A percentile compares a stretch with the other conserved stretches of the same genome.
Conservation (phyloP, 2,888 invertebrate species). For the Idaea biselata region DNA sequence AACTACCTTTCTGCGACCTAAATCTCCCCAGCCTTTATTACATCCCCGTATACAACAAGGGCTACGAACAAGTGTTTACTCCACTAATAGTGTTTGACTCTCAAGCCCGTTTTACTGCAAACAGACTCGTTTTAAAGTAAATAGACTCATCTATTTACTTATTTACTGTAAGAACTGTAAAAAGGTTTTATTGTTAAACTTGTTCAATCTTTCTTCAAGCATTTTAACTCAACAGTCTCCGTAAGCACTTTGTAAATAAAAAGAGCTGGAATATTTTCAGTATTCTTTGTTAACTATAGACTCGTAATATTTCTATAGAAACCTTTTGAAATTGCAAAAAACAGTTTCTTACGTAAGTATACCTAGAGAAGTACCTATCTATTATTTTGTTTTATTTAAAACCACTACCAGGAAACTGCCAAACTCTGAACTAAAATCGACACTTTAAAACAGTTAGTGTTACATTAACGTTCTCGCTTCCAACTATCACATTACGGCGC, state of each 20-base stretch:
- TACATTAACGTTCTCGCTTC: constrained; percentile 20
- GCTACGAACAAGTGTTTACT: constrained; percentile 10
- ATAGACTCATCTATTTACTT: not conserved
- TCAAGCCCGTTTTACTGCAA: not conserved
- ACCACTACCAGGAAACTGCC: not conserved
- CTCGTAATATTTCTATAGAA: too few relatives aligned
- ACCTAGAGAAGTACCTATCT: too few relatives aligned
- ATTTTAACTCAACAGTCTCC: not conserved
- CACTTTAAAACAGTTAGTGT: constrained; percentile 25
- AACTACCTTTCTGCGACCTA: not conserved
- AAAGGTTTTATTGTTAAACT: not conserved
- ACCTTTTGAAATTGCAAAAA: too few relatives aligned
- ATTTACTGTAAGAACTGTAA: not conserved
- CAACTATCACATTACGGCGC: constrained; percentile 24
- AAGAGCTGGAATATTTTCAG: not conserved
- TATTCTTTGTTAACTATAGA: too few relatives aligned
- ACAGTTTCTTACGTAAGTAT: too few relatives aligned
- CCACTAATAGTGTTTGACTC: constrained; percentile 17
- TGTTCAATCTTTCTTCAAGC: not conserved
- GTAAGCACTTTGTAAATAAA: not conserved
- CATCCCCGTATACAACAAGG: not conserved
- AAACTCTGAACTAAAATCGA: constrained; percentile 2
- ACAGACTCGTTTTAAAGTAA: not conserved
- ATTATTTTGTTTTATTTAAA: not conserved
- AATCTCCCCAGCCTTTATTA: constrained; percentile 2